These are phyloP conservation scores for Acanthococcus lagerstroemiae DNA, from an alignment of 2,888 invertebrate species.

Conservation along the genomic window DNA sequence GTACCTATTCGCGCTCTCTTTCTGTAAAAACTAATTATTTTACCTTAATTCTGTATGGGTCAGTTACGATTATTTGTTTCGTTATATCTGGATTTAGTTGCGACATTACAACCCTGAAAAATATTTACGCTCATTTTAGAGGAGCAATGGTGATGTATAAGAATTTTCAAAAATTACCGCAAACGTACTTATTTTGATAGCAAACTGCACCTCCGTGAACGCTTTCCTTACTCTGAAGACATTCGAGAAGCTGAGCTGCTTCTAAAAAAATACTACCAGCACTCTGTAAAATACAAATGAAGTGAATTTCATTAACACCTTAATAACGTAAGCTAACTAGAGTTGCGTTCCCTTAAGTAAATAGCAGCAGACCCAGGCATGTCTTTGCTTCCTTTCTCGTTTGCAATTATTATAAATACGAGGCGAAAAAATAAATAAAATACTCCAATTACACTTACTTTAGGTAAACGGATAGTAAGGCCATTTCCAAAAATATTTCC, in stretches of 20 bases:
- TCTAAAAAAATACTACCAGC: constrained; percentile 77
- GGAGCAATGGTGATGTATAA: background rate
- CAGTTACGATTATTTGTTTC: constrained; percentile 67
- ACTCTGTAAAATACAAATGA: constrained; percentile 58
- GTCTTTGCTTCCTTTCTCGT: too few species aligned
- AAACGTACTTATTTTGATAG: constrained; percentile 74
- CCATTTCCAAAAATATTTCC: constrained; percentile 75
- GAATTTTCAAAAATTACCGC: background rate
- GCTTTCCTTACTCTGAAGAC: constrained; percentile 66
- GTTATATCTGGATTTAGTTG: constrained; percentile 64
- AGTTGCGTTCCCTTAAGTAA: too few species aligned
- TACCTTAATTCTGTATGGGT: constrained; percentile 71
- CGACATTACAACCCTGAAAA: constrained; percentile 64
- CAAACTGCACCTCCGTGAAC: constrained; percentile 76
- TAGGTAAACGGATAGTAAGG: constrained; percentile 69
- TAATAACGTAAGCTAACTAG: too few species aligned
- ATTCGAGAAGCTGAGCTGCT: constrained; percentile 74
- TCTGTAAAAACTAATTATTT: too few species aligned
- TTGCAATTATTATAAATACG: too few species aligned
- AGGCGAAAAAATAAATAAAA: too few species aligned
- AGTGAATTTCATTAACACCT: too few species aligned
- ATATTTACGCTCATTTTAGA: background rate
- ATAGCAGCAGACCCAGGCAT: too few species aligned
- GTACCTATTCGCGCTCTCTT: too few species aligned
- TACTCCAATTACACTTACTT: constrained; percentile 52